These are phyloP conservation scores for Microplitis demolitor DNA, from an alignment of 1,140 invertebrate genomes.

Conservation along the genomic window DNA sequence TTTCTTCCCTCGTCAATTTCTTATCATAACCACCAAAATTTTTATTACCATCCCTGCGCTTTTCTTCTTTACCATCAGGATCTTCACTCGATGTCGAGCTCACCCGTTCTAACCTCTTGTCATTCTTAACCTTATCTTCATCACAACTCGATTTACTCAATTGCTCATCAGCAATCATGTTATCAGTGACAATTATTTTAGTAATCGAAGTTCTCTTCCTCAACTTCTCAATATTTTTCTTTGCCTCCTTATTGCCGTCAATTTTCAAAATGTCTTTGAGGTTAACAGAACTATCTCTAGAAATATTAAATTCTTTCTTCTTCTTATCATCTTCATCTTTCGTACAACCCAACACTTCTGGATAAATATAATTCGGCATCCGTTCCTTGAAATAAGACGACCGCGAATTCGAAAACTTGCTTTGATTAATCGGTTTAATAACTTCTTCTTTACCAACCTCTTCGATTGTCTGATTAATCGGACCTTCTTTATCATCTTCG, in stretches of 20 bases:
- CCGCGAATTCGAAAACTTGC: not conserved
- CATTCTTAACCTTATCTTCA: constrained; percentile 27
- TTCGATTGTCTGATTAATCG: too few relatives aligned
- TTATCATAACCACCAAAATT: too few relatives aligned
- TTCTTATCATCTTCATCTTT: not conserved
- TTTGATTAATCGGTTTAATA: not conserved
- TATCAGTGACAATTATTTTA: constrained; percentile 54
- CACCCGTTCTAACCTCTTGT: not conserved
- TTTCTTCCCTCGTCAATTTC: constrained; percentile 26
- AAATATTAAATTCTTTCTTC: not conserved
- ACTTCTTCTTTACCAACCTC: not conserved
- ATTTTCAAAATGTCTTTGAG: constrained; percentile 51
- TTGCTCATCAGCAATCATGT: constrained; percentile 34
- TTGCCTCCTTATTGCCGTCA: constrained; percentile 40
- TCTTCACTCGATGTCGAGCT: too few relatives aligned
- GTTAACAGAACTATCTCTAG: constrained; percentile 36
- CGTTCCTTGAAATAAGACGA: constrained; percentile 39
- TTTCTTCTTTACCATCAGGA: not conserved
- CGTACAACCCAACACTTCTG: constrained; percentile 23
- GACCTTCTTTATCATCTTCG: not conserved
- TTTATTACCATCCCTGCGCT: not conserved
- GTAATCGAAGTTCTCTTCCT: constrained; percentile 52
- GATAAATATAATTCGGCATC: constrained; percentile 43
- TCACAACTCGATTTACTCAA: constrained; percentile 4
- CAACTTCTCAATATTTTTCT: constrained; percentile 53